Evolutionary conservation across 53 echinoderm and acorn worm species (phyloP).

Genomic region (Zoroaster sp.): DNA sequence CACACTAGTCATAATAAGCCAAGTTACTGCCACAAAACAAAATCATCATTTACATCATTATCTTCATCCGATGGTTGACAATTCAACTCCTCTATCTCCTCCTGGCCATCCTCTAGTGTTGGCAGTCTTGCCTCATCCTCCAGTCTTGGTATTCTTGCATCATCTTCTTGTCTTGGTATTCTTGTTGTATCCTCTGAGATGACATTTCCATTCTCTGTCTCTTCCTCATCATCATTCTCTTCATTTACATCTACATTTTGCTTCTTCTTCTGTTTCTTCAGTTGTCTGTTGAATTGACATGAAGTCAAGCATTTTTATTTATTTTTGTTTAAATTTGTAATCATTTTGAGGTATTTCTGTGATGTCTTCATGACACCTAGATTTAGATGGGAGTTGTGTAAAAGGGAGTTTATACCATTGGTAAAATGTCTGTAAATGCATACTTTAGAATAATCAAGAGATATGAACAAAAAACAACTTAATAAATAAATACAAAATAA

Average conservation of each 20-base stretch:
- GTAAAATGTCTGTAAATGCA: too few species aligned
- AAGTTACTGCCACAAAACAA: too few species aligned
- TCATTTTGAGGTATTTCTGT: too few species aligned
- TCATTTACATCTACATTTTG: constrained; percentile 29
- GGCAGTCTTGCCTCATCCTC: constrained; percentile 1
- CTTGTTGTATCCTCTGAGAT: neutral
- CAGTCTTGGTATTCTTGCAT: neutral
- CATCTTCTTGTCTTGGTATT: neutral
- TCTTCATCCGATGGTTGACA: neutral
- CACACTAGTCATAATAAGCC: too few species aligned
- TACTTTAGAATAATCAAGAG: too few species aligned
- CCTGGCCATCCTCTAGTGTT: constrained; percentile 45
- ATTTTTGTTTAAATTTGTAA: too few species aligned
- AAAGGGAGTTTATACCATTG: too few species aligned
- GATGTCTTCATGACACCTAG: too few species aligned
- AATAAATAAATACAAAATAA: too few species aligned
- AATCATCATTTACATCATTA: neutral
- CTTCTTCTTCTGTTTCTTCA: constrained; percentile 82
- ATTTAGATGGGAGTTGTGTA: too few species aligned
- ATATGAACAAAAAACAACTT: too few species aligned
- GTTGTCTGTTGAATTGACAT: constrained; percentile 58
- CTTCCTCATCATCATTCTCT: constrained; percentile 3
- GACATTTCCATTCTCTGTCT: neutral
- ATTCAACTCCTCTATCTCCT: constrained; percentile 30
- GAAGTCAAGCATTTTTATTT: too few species aligned